Base-by-base conservation (phyloP, 2,888 invertebrate genomes). In the Hoplodrina ambigua region DNA sequence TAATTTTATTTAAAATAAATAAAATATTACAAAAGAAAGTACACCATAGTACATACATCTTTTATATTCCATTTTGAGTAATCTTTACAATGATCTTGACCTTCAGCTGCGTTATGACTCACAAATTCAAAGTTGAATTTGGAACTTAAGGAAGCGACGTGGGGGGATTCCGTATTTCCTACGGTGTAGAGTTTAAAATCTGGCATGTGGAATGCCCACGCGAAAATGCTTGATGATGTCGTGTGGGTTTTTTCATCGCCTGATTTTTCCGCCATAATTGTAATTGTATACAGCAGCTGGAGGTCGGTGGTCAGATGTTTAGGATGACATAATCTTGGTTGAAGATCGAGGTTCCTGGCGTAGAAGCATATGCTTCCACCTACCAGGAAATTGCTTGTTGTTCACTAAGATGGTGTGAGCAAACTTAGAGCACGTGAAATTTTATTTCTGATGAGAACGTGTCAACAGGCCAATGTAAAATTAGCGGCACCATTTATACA, bases 361-460 rank as follows among this genome's bases (percentile, higher is more conserved):
- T 19, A 37, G 37, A 54, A 4, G 13, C 20, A n/a, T 5, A 4
- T 4, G 33, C 8, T 37, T 55, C 67, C n/a, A 30, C n/a, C 46
- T 3, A 37, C 1, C 11, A 20, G 13, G 6, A 5, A 1, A 54
- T 15, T 37, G 4, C 37, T 62, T 2, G 20, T 49, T 20, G 8
- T 15, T 55, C 20, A 15, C 7, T 1, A 8, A 13, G 1, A 13
- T 10, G 19, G n/a, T 11, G 1, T 33, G 20, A 11, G 4, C 6
- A 11, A 19, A 25, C 2, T 17, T 57, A 75, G 0, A 72, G 6
- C 2, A 72, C 71, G 11, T 72, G 71, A n/a, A 72, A 75, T 52
- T 25, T 25, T 8, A 72, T 57, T 25, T 72, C 75, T 10, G 50
- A 46, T 2, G 75, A 75, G 4, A 57, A 72, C 13, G 71, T 75